Conservation (phyloP, 1,140 invertebrate genomes). For the Hypsibius dujardini region DNA sequence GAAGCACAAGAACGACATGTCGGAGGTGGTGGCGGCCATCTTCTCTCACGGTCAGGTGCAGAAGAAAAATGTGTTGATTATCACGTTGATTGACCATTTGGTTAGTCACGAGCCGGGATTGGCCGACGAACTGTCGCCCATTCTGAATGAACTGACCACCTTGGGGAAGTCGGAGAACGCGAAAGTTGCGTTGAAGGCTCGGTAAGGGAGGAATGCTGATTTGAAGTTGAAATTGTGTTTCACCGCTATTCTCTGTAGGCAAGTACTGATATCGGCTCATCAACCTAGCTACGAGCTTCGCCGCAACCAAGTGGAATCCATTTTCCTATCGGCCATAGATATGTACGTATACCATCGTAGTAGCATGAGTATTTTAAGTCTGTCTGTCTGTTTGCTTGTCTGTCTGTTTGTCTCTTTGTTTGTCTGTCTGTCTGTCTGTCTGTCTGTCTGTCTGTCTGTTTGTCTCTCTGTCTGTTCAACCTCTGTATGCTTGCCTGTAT, state of each 20-base stretch:
- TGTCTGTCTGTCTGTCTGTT: too few relatives aligned
- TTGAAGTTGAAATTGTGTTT: constrained; percentile 19
- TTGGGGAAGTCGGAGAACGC: constrained; percentile 86
- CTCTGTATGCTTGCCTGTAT: too few relatives aligned
- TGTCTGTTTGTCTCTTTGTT: too few relatives aligned
- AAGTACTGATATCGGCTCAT: constrained; percentile 84
- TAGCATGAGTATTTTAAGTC: too few relatives aligned
- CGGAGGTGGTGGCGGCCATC: constrained; percentile 66
- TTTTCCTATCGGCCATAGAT: constrained; percentile 90
- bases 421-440: too few relatives aligned
- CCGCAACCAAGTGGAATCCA: constrained; percentile 96
- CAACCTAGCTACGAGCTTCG: constrained; percentile 89
- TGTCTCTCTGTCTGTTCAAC: too few relatives aligned
- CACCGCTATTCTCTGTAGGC: constrained; percentile 21
- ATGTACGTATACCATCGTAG: constrained; percentile 42
- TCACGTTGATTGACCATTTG: constrained; percentile 55
- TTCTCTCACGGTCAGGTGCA: constrained; percentile 85
- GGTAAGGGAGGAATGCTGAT: constrained; percentile 29
- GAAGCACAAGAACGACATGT: constrained; percentile 79
- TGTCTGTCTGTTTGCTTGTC: too few relatives aligned
- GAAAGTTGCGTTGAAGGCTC: constrained; percentile 68
- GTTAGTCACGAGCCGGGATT: constrained; percentile 88
- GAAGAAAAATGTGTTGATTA: constrained; percentile 56
- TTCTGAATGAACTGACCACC: constrained; percentile 78
- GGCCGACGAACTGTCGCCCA: constrained; percentile 76